Evolutionary conservation across 2,888 invertebrate species (phyloP), one percentile per base, ranked within the genome.

Genomic region (Dynastes grantii): DNA sequence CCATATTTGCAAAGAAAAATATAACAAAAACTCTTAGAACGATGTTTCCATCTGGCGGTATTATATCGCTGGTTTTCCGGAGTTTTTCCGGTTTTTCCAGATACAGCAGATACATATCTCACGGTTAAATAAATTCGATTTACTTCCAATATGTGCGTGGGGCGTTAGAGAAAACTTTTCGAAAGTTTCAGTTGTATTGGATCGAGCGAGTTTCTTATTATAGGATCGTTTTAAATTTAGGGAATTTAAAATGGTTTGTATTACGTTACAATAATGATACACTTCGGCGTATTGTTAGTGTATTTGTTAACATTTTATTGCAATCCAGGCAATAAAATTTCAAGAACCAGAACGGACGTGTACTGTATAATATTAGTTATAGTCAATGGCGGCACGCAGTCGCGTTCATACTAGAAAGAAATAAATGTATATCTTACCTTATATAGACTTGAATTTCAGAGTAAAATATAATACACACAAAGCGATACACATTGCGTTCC

Each of bases 1-100:
- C 51, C 55, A 58, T 68, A 49, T 51, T 68, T 68, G 40, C 68
- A 68, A 68, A 68, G 68, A 63, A 49, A 49, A 68, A 68, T 68
- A 49, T 51, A 68, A 51, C 51, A 68, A 68, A 67, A 68, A 51
- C 51, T 51, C 51, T 49, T 6, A 29, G 6, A 68, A 51, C 45
- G 49, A 68, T 68, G 51, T 51, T 68, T 67, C 68, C 68, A 51
- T 51, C 27, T 29, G 51, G 51, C 16, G 27, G 51, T 29, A n/a
- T 29, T 68, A 49, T 51, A 51, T n/a, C 29, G 27, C 40, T 51
- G 51, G 29, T 51, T 68, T 68, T 29, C 51, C 63, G 55, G 63
- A 63, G 63, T 29, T 63, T 63, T 63, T 63, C 63, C 63, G 63
- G 32, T 13, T 63, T 32, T 22, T 13, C 63, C 63, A 63, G 37